Evolutionary conservation across 2,797 vertebrate species (phyloP).

Genomic region (Coregonus sp.): DNA sequence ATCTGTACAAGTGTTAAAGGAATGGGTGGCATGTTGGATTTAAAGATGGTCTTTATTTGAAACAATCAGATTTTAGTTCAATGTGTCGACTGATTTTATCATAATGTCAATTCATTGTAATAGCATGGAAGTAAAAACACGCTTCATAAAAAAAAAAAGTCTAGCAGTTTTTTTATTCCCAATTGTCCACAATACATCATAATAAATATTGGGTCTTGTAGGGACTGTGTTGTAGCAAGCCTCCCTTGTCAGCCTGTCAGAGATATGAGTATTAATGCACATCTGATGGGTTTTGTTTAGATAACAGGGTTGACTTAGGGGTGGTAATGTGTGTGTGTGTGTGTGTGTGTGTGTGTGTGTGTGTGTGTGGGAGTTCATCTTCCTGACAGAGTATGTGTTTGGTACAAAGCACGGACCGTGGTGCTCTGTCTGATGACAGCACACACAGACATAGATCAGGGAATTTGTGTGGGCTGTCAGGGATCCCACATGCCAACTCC

Average conservation of each 20-base stretch:
- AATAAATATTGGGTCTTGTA: conserved; percentile 30
- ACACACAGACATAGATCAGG: background rate
- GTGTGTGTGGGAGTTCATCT: background rate
- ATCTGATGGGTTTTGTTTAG: conserved; percentile 43
- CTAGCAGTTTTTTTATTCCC: no score
- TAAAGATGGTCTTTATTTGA: no score
- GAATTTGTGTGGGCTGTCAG: conserved; percentile 39
- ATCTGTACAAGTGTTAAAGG: no score
- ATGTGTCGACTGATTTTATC: no score
- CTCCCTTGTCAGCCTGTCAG: conserved; percentile 56
- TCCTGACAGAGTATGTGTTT: conserved; percentile 40
- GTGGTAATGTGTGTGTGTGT: background rate
- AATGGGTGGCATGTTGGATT: no score
- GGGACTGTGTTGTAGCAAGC: conserved; percentile 48
- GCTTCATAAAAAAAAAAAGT: no score
- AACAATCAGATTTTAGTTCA: no score
- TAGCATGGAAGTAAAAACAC: no score
- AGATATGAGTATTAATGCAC: conserved; percentile 56
- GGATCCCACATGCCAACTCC: conserved; percentile 28
- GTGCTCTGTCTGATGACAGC: conserved; percentile 31
- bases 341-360: no score
- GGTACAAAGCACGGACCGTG: conserved; percentile 30
- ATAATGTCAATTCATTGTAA: no score
- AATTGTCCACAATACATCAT: no score
- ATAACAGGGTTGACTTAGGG: conserved; percentile 46